Evolutionary conservation across 2,888 invertebrate species (phyloP), one percentile per base, ranked within the genome.

Genomic region (Aleiodes leptofemur): DNA sequence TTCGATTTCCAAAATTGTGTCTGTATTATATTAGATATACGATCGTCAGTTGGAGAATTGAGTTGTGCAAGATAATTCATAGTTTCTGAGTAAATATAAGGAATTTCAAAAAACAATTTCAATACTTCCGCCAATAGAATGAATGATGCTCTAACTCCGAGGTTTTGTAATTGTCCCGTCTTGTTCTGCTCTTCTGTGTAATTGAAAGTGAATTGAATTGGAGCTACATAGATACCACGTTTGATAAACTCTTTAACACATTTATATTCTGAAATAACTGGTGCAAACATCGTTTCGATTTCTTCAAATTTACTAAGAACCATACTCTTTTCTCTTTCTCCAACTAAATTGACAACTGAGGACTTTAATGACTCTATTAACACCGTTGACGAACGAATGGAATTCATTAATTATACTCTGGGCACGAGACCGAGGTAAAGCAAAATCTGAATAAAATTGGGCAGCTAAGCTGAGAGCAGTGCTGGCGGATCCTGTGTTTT

Each of bases 21-120:
- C 29, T 72, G 64, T 14, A 72, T 61, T 9, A 72, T 72, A 61
- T 71, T 71, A 7, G 29, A 29, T 14, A 72, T 38, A 13, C 59
- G 9, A 14, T 14, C 23, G 23, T 55, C n/a, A 3, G 8, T 11
- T 13, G 48, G 8, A 9, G 53, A 50, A 8, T 72, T n/a, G n/a
- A 72, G 51, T 2, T 51, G 2, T 6, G 8, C 2, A 1, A 72
- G 61, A 14, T 72, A 64, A 13, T 23, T 14, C 4, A 16, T 9
- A 4, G 72, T 72, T 38, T 53, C 61, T 29, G 29, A 7, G 11
- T n/a, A 59, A 16, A 71, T 14, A 23, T 50, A 11, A 29, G 48
- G 48, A n/a, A 71, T 71, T 71, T 59, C 43, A 16, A 71, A 57
- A 29, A 50, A 71, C 23, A 14, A 56, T n/a, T 9, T 38, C 13